phyloP scores from a whole-genome alignment of 2,888 invertebrate species.

The Papilio elwesi region DNA sequence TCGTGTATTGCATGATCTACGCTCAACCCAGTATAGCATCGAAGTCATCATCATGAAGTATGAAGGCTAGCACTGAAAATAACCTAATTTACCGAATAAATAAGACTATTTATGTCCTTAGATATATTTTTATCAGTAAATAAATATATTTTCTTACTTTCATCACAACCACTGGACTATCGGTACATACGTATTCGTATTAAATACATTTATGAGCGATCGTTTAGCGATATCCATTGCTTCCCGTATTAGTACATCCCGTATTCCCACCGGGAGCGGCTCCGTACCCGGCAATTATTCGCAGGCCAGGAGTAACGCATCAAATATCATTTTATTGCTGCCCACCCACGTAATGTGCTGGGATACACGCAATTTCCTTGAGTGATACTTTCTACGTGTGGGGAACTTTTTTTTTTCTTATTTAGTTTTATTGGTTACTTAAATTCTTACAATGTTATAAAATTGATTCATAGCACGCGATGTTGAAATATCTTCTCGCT shows the following conservation, averaged over 20 bases:
- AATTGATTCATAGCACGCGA: conserved; percentile 20
- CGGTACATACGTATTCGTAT: neutral
- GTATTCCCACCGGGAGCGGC: conserved; percentile 27
- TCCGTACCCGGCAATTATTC: conserved; percentile 51
- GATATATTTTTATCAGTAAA: too few relatives aligned
- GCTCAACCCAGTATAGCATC: too few relatives aligned
- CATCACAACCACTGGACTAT: neutral
- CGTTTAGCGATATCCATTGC: conserved; percentile 13
- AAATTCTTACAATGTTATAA: neutral
- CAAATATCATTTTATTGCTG: conserved; percentile 59
- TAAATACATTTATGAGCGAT: conserved; percentile 22
- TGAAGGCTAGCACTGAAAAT: too few relatives aligned
- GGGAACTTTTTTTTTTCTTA: conserved; percentile 5
- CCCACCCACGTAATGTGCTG: conserved; percentile 43
- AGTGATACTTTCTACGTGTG: conserved; percentile 46
- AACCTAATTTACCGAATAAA: too few relatives aligned
- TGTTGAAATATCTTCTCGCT: neutral
- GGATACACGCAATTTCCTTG: conserved; percentile 49
- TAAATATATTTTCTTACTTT: too few relatives aligned
- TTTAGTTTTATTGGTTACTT: conserved; percentile 32
- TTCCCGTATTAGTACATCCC: neutral
- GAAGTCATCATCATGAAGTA: too few relatives aligned
- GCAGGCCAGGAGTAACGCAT: conserved; percentile 48
- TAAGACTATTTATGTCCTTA: too few relatives aligned
- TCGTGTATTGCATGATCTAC: too few relatives aligned